Conservation (phyloP, 2,888 invertebrate species). For the Myopa testacea region DNA sequence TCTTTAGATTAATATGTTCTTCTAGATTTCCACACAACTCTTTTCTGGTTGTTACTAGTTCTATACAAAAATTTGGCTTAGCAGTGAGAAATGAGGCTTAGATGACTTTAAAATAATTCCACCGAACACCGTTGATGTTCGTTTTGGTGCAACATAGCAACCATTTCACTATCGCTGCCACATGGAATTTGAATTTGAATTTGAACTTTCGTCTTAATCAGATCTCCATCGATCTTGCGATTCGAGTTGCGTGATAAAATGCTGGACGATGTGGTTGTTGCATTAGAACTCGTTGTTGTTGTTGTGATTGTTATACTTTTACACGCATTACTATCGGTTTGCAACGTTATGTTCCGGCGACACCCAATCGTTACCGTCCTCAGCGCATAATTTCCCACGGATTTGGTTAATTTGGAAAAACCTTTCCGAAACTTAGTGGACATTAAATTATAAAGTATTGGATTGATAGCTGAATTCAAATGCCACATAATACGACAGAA, state of each 20-base stretch:
- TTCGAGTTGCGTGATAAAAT: conserved; percentile 74
- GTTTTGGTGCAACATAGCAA: conserved; percentile 59
- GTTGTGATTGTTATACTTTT: conserved; percentile 65
- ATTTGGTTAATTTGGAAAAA: conserved; percentile 73
- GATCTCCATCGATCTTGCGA: conserved; percentile 69
- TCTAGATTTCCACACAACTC: too few species aligned
- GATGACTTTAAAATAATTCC: background rate
- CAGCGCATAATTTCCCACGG: conserved; percentile 46
- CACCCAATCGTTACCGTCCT: conserved; percentile 53
- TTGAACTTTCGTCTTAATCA: conserved; percentile 54
- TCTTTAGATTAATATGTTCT: too few species aligned
- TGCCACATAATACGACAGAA: conserved; percentile 89
- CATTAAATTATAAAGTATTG: conserved; percentile 92
- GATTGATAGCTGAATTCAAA: conserved; percentile 90
- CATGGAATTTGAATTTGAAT: conserved; percentile 58
- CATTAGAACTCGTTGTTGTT: conserved; percentile 71
- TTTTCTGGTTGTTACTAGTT: too few species aligned
- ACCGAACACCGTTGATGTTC: background rate
- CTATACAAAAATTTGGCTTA: too few species aligned
- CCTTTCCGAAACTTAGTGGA: conserved; percentile 90
- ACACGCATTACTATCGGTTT: conserved; percentile 41
- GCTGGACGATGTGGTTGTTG: conserved; percentile 70
- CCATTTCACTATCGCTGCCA: conserved; percentile 58
- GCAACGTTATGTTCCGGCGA: conserved; percentile 43
- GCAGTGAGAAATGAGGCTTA: too few species aligned